These are phyloP conservation scores for Nipponacmea schrenckii DNA, from an alignment of 2,888 invertebrate genomes.

Conservation along the genomic window DNA sequence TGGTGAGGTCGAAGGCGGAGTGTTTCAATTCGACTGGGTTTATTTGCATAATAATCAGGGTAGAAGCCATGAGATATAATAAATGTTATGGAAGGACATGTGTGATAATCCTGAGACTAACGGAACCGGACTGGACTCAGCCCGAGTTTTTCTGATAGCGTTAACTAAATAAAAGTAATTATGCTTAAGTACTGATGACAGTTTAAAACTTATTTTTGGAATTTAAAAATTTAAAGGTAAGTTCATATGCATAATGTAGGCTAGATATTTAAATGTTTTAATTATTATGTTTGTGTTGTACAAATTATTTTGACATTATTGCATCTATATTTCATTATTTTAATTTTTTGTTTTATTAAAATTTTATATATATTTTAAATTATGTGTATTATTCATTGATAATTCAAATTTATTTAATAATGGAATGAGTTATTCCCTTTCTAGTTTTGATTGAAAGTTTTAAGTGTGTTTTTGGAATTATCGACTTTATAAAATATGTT, in stretches of 20 bases:
- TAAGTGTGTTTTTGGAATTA: too few species aligned
- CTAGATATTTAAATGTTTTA: background rate
- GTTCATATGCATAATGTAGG: background rate
- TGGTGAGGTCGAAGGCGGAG: slow-evolving; percentile 10
- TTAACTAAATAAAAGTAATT: too few species aligned
- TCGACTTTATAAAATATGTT: too few species aligned
- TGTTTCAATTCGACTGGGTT: slow-evolving; percentile 14
- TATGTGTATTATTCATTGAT: background rate
- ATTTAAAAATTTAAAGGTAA: too few species aligned
- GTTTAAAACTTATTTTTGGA: too few species aligned
- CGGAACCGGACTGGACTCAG: too few species aligned
- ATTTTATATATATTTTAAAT: background rate
- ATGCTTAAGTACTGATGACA: too few species aligned
- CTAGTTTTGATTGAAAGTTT: too few species aligned
- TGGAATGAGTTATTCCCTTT: too few species aligned
- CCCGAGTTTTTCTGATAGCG: too few species aligned
- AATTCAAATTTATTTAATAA: background rate
- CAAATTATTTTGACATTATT: background rate
- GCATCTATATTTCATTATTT: background rate
- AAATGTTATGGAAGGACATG: slow-evolving; percentile 6
- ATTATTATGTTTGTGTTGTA: background rate
- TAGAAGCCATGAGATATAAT: slow-evolving; percentile 10
- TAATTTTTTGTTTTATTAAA: background rate
- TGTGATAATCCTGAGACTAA: background rate
- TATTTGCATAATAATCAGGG: slow-evolving; percentile 18